phyloP scores from a whole-genome alignment of 2,797 vertebrate genomes.

The Menidia menidia region DNA sequence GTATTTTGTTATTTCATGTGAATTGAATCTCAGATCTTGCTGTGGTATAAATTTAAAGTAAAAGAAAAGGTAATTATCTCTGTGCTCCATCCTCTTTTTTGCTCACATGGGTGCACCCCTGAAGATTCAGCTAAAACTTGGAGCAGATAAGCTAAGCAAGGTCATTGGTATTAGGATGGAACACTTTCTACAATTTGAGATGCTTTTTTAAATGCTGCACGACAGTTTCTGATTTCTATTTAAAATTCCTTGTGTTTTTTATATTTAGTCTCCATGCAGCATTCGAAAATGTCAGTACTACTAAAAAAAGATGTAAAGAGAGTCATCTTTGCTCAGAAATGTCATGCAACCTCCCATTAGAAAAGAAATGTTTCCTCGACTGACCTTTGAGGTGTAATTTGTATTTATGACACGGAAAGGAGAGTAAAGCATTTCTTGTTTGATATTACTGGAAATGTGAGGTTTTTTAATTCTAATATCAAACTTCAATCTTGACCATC shows the following conservation, averaged over 20 bases:
- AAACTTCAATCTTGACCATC: not conserved
- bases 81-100: constrained; percentile 37
- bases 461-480: constrained; percentile 24
- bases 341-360: constrained; percentile 44
- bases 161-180: constrained; percentile 41
- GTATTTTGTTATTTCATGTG: constrained; percentile 46
- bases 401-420: constrained; percentile 21
- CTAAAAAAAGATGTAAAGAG: constrained; percentile 28
- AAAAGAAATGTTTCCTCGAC: constrained; percentile 34
- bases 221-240: constrained; percentile 35
- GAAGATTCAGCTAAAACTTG: constrained; percentile 43
- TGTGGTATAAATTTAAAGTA: constrained; percentile 44
- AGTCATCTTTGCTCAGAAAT: constrained; percentile 33
- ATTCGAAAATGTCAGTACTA: constrained; percentile 50
- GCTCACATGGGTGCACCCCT: constrained; percentile 39
- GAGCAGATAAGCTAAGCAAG: constrained; percentile 43
- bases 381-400: constrained; percentile 62
- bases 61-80: constrained; percentile 63
- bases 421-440: constrained; percentile 21
- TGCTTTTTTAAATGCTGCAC: constrained; percentile 11
- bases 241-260: constrained; percentile 18
- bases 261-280: not conserved
- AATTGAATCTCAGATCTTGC: constrained; percentile 43
- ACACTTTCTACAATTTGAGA: constrained; percentile 40
- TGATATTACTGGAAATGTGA: constrained; percentile 12